Evolutionary conservation across 1,140 invertebrate genomes (phyloP), one percentile per base, ranked within the genome.

Genomic region (Sycophaga agraensis): DNA sequence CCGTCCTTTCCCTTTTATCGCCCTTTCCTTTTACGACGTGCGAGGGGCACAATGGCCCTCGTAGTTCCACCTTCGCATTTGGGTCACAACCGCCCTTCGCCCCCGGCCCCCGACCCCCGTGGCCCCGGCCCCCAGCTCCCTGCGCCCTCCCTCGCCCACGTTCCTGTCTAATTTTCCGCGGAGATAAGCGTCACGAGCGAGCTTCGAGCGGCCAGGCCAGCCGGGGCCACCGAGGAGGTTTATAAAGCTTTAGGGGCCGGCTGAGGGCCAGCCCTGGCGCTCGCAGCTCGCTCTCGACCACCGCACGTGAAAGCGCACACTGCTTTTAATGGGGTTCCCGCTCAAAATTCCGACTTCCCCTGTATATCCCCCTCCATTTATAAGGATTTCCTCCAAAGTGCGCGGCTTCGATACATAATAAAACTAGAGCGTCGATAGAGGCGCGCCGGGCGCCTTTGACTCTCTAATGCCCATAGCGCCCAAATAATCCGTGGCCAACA

Each of bases 11-110:
- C 59, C 59, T 58, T 66, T 66, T 65, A 63, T 69, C 65, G 55
- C 59, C 46, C 37, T 46, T 39, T 22, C 40, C 56, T 61, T 67
- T 66, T 59, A 65, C 51, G 31, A 65, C 54, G 62, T 64, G 55
- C 42, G 40, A 43, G 22, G 26, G 19, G 46, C 21, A 66, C 57
- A 71, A 68, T 69, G 64, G 65, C 59, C 62, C n/a, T n/a, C 59
- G 50, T 63, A n/a, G n/a, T 59, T 19, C 50, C 46, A 65, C 58
- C 63, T 59, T 68, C 64, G 55, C 54, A 60, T 58, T 67, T 66
- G 62, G 64, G 62, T 68, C 67, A 66, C 39, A 12, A 17, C 31
- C 45, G 19, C 37, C 11, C 49, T 28, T 40, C 26, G n/a, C 37
- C 17, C 14, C 11, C n/a, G 26, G 9, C 34, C 21, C 42, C 37